Conservation (phyloP, 2,797 vertebrate genomes). For the Typhlichthys subterraneus region DNA sequence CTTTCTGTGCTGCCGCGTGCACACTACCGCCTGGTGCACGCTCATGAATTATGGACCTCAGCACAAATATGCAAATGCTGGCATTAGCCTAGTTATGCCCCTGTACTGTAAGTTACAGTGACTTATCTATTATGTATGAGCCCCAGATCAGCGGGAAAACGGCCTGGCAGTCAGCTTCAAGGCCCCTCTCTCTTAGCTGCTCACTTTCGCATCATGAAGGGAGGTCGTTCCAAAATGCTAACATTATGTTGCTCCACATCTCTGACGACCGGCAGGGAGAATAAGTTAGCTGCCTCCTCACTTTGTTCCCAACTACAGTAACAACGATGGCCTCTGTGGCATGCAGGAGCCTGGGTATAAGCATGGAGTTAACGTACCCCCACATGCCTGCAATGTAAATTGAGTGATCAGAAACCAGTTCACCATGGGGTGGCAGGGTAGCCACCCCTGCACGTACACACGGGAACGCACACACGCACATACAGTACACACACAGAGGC, state of each 20-base stretch:
- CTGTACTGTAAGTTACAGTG: constrained; percentile 74
- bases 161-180: constrained; percentile 56
- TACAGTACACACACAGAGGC: neutral
- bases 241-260: constrained; percentile 42
- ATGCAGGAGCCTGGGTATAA: constrained; percentile 71
- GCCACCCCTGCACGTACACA: constrained; percentile 35
- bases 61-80: constrained; percentile 78
- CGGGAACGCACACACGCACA: too few species aligned
- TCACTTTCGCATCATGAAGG: constrained; percentile 58
- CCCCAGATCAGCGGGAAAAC: constrained; percentile 56
- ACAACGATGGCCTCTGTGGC: constrained; percentile 72
- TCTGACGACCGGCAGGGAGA: constrained; percentile 55
- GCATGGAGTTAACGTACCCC: constrained; percentile 73
- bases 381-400: constrained; percentile 72
- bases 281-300: constrained; percentile 56
- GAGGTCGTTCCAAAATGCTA: constrained; percentile 53
- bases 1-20: constrained; percentile 32
- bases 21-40: constrained; percentile 39
- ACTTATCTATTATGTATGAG: constrained; percentile 79
- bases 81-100: constrained; percentile 78
- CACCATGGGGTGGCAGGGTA: constrained; percentile 62
- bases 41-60: constrained; percentile 76
- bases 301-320: constrained; percentile 71
- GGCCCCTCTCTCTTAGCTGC: constrained; percentile 42
- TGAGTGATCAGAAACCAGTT: constrained; percentile 70